Conservation (phyloP, 2,797 vertebrate genomes). For the Xenops minutus region DNA sequence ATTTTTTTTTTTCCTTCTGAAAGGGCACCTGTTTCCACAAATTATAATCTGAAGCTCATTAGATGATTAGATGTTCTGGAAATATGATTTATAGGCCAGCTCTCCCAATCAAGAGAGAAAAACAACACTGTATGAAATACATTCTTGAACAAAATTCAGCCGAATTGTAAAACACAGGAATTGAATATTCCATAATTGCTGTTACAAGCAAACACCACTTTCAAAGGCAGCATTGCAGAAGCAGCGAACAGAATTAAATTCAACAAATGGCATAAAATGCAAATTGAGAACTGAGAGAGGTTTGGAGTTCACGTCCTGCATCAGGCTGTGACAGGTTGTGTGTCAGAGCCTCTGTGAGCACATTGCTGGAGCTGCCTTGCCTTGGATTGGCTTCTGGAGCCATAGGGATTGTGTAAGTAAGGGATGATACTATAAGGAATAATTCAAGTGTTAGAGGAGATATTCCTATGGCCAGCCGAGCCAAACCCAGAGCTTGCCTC, state of each 20-base stretch:
- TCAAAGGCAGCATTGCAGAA: background rate
- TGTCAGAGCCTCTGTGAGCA: background rate
- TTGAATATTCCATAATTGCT: background rate
- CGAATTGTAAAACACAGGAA: background rate
- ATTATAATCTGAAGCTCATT: conserved; percentile 29
- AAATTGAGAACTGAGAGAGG: background rate
- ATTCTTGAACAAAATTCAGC: conserved; percentile 7
- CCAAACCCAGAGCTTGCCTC: background rate
- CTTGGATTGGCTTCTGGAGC: background rate
- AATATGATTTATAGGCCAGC: conserved; percentile 9
- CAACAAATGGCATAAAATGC: background rate
- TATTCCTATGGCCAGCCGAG: background rate
- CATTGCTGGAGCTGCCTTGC: background rate
- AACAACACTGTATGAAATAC: background rate
- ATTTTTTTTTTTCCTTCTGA: background rate
- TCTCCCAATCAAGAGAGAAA: conserved; percentile 28
- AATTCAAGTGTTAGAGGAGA: background rate
- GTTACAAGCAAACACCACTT: background rate
- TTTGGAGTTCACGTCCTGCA: background rate
- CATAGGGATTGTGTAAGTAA: too few relatives aligned
- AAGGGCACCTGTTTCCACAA: conserved; percentile 22
- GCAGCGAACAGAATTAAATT: background rate
- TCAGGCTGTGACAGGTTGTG: rapidly evolving
- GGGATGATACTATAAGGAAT: background rate
- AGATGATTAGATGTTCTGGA: conserved; percentile 27